phyloP scores from a whole-genome alignment of 2,888 invertebrate genomes.

The Spialia ferax region DNA sequence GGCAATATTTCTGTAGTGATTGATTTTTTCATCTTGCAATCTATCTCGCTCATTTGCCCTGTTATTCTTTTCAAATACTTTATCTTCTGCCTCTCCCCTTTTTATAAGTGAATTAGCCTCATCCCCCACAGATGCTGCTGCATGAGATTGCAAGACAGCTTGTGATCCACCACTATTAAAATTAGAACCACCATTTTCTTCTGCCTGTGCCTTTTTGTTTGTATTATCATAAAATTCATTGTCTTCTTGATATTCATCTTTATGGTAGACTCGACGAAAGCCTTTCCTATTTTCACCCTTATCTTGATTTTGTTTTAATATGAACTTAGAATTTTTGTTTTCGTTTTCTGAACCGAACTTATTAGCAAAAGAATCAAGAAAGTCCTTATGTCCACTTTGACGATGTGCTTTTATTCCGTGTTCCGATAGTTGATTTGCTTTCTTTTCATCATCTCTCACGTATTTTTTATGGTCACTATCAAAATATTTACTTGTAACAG shows the following conservation, averaged over 20 bases:
- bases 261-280: constrained; percentile 73
- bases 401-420: constrained; percentile 55
- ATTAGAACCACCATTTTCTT: constrained; percentile 61
- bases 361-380: constrained; percentile 68
- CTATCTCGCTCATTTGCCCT: constrained; percentile 52
- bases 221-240: constrained; percentile 75
- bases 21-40: constrained; percentile 54
- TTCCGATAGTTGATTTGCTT: constrained; percentile 51
- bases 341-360: constrained; percentile 68
- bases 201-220: constrained; percentile 58
- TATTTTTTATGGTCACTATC: constrained; percentile 52
- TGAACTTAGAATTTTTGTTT: constrained; percentile 59
- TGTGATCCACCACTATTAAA: constrained; percentile 61
- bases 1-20: constrained; percentile 63
- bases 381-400: constrained; percentile 64
- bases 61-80: constrained; percentile 54
- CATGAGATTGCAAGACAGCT: constrained; percentile 60
- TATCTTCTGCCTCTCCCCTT: constrained; percentile 51
- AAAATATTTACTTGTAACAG: constrained; percentile 48
- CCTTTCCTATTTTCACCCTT: constrained; percentile 72
- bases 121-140: constrained; percentile 56
- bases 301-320: constrained; percentile 60
- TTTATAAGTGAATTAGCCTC: constrained; percentile 53
- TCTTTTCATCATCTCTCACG: constrained; percentile 53
- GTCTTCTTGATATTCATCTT: constrained; percentile 76